phyloP scores from a whole-genome alignment of 2,888 invertebrate species.

The Noctua comes region DNA sequence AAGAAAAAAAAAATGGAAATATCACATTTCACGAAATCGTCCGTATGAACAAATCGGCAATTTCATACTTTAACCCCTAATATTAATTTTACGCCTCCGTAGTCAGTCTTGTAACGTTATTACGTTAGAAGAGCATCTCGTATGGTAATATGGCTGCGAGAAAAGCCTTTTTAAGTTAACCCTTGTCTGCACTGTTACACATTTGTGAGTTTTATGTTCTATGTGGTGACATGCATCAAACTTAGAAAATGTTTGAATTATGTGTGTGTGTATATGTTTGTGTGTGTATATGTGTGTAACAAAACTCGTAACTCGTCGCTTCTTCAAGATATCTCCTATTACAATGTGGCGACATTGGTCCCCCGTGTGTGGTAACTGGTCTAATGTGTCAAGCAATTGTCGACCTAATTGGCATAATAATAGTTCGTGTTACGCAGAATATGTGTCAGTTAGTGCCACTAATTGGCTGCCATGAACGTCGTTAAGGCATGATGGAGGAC shows the following conservation, averaged over 20 bases:
- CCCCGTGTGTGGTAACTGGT: conserved; percentile 17
- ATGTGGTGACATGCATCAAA: not conserved
- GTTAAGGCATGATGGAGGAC: conserved; percentile 48
- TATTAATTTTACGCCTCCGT: not conserved
- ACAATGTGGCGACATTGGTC: conserved; percentile 23
- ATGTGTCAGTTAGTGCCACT: conserved; percentile 40
- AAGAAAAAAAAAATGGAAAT: too few relatives aligned
- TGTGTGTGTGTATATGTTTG: too few relatives aligned
- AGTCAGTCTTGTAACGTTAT: not conserved
- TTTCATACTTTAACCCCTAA: too few relatives aligned
- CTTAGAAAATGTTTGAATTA: not conserved
- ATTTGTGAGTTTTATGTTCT: not conserved
- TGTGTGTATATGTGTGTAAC: not conserved
- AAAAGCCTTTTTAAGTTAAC: not conserved
- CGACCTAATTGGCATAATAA: conserved; percentile 50
- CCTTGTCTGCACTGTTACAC: not conserved
- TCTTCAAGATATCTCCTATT: conserved; percentile 16
- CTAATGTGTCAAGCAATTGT: conserved; percentile 43
- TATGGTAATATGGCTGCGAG: not conserved
- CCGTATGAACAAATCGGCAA: too few relatives aligned
- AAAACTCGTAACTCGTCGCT: conserved; percentile 3
- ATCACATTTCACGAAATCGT: too few relatives aligned
- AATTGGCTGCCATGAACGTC: conserved; percentile 46
- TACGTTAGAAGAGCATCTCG: not conserved
- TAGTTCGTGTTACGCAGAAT: conserved; percentile 47